phyloP scores from a whole-genome alignment of 2,888 invertebrate species.

The Diarsia rubi region DNA sequence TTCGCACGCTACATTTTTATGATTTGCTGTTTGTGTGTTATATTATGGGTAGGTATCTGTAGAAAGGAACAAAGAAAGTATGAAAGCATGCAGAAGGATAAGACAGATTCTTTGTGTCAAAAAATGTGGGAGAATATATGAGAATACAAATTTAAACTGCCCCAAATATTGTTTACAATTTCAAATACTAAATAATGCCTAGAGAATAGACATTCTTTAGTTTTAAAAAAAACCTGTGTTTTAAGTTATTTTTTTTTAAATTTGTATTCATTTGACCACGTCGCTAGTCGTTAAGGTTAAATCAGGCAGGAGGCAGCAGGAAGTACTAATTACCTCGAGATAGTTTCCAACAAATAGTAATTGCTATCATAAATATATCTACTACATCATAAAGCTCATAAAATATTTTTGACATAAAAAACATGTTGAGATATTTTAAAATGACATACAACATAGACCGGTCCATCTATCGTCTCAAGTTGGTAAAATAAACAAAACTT shows the following conservation, averaged over 20 bases:
- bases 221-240: background rate
- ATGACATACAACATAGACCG: conserved; percentile 51
- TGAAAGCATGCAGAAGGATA: conserved; percentile 9
- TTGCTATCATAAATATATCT: conserved; percentile 25
- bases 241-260: background rate
- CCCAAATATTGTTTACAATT: background rate
- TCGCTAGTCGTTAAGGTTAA: background rate
- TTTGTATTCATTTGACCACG: background rate
- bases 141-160: background rate
- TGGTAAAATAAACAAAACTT: conserved; percentile 78
- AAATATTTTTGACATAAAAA: conserved; percentile 34
- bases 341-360: conserved; percentile 4
- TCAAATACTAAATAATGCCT: no score
- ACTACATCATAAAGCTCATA: conserved; percentile 17
- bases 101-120: background rate
- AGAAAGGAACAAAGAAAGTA: conserved; percentile 39
- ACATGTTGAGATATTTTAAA: conserved; percentile 45
- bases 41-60: conserved; percentile 27
- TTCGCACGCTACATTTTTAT: conserved; percentile 68
- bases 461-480: conserved; percentile 49
- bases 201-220: no score
- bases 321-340: background rate
- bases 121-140: background rate
- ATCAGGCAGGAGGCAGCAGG: no score
- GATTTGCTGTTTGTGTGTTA: conserved; percentile 53